Conservation (phyloP, 2,888 invertebrate genomes). For the Drosophila pegasa region DNA sequence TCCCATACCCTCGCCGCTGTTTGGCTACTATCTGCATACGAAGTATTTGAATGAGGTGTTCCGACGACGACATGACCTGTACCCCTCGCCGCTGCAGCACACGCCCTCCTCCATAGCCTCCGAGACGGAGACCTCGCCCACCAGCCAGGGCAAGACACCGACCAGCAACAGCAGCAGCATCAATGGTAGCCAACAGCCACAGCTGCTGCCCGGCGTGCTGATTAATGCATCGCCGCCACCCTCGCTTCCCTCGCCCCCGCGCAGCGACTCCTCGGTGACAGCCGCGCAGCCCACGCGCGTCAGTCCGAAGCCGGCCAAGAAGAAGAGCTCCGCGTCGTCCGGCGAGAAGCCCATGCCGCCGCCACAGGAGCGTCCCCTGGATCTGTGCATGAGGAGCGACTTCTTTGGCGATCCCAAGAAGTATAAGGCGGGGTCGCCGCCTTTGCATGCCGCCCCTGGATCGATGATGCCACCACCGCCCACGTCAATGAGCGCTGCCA, state of each 20-base stretch:
- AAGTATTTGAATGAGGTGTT: slow-evolving; percentile 88
- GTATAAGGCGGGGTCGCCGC: slow-evolving; percentile 75
- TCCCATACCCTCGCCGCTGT: slow-evolving; percentile 85
- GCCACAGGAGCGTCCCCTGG: slow-evolving; percentile 93
- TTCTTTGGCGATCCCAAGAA: slow-evolving; percentile 86
- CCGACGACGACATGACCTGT: slow-evolving; percentile 88
- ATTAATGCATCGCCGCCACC: slow-evolving; percentile 72
- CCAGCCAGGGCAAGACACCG: slow-evolving; percentile 51
- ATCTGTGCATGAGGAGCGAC: slow-evolving; percentile 89
- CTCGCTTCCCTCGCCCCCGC: slow-evolving; percentile 81
- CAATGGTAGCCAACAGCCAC: slow-evolving; percentile 32
- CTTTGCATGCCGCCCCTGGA: slow-evolving; percentile 61
- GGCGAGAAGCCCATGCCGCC: slow-evolving; percentile 84
- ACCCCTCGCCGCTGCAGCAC: slow-evolving; percentile 84
- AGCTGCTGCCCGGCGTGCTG: slow-evolving; percentile 55
- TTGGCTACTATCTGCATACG: slow-evolving; percentile 88
- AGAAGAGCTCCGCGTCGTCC: slow-evolving; percentile 39
- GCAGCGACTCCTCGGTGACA: slow-evolving; percentile 78
- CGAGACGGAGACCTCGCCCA: slow-evolving; percentile 80
- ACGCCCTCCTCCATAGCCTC: slow-evolving; percentile 83
- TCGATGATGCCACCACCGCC: slow-evolving; percentile 81
- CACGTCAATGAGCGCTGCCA: slow-evolving; percentile 69
- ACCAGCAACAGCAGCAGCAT: slow-evolving; percentile 32
- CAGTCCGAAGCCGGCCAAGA: slow-evolving; percentile 71
- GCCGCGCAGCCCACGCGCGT: slow-evolving; percentile 50